Evolutionary conservation across 2,113 vertebrate genomes (phyloP).

Genomic region (Amphiprion ocellaris): DNA sequence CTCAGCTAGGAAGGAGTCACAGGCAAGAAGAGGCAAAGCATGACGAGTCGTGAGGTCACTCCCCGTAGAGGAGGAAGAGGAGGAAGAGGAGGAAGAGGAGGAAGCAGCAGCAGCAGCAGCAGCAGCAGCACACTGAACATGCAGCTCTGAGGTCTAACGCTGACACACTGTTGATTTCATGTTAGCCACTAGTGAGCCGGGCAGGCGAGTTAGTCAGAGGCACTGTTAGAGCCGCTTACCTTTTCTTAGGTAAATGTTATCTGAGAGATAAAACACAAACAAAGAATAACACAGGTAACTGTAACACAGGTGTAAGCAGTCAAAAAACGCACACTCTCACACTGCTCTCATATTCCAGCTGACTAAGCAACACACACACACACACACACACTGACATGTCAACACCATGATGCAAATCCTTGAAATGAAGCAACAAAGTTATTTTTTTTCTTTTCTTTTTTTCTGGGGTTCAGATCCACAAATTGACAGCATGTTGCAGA

Average conservation of each 20-base stretch:
- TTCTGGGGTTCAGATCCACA: neutral
- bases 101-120: constrained; percentile 23
- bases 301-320: constrained; percentile 59
- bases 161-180: constrained; percentile 27
- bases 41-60: constrained; percentile 59
- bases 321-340: constrained; percentile 33
- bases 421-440: constrained; percentile 49
- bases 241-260: constrained; percentile 88
- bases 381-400: constrained; percentile 18
- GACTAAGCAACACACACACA: constrained; percentile 22
- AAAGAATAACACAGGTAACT: constrained; percentile 78
- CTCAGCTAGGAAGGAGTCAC: constrained; percentile 51
- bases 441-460: neutral
- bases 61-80: constrained; percentile 45
- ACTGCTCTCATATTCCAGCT: neutral
- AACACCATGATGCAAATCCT: constrained; percentile 62
- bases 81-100: constrained; percentile 16
- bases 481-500: constrained; percentile 16
- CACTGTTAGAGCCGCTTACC: constrained; percentile 81
- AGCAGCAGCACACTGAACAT: constrained; percentile 51
- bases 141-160: constrained; percentile 56
- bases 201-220: constrained; percentile 65
- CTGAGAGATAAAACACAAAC: constrained; percentile 82
- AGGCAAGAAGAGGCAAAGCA: constrained; percentile 62
- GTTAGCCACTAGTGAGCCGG: constrained; percentile 47